phyloP scores from a whole-genome alignment of 1,140 invertebrate species.

The Maniola jurtina region DNA sequence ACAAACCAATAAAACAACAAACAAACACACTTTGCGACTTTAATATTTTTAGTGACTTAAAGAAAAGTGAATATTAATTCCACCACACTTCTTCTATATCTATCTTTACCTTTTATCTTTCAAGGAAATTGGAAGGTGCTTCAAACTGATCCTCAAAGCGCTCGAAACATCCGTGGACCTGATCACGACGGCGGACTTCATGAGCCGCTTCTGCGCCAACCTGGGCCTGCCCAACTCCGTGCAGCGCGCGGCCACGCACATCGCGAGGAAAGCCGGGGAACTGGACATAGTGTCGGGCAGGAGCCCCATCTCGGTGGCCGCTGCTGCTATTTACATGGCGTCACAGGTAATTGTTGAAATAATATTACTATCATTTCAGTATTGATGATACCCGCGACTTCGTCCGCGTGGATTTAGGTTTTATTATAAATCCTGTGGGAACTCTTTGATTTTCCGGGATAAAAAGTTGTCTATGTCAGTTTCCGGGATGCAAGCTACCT shows the following conservation, averaged over 20 bases:
- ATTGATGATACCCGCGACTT: too few species aligned
- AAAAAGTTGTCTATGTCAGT: too few species aligned
- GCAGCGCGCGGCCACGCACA: conserved; percentile 97
- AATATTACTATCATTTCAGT: not conserved
- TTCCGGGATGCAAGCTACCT: too few species aligned
- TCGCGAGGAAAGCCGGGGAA: conserved; percentile 97
- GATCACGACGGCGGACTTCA: conserved; percentile 99
- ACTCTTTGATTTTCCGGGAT: too few species aligned
- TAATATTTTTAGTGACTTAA: too few species aligned
- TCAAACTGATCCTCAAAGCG: conserved; percentile 77
- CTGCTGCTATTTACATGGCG: conserved; percentile 99
- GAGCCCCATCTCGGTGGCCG: conserved; percentile 99
- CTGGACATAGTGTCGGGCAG: conserved; percentile 98
- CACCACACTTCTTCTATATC: too few species aligned
- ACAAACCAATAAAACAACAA: too few species aligned
- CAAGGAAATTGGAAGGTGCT: conserved; percentile 92
- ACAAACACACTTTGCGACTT: too few species aligned
- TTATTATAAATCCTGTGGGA: too few species aligned
- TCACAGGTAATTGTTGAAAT: conserved; percentile 84
- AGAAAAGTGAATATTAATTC: too few species aligned
- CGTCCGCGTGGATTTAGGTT: too few species aligned
- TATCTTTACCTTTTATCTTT: too few species aligned
- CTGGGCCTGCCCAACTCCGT: conserved; percentile 93
- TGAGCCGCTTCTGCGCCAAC: conserved; percentile 95
- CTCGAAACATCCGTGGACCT: conserved; percentile 97